Evolutionary conservation across 2,888 invertebrate species (phyloP).

Genomic region (Mamestra brassicae): DNA sequence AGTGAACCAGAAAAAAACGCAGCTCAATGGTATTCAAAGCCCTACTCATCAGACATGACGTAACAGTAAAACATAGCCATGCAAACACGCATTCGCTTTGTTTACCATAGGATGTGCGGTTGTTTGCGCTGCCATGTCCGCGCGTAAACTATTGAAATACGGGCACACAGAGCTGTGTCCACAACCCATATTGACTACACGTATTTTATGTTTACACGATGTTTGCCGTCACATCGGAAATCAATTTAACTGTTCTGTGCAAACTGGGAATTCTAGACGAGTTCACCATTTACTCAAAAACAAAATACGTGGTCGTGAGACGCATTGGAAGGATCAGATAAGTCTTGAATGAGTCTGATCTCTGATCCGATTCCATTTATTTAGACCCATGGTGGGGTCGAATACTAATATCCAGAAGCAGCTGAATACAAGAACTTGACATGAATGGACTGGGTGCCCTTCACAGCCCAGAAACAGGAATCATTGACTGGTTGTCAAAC

Average conservation of each 20-base stretch:
- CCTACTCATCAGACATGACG: constrained; percentile 22
- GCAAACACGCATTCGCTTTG: constrained; percentile 39
- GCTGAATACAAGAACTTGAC: background rate
- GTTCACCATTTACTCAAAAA: background rate
- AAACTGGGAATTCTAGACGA: background rate
- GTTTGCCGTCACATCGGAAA: constrained; percentile 18
- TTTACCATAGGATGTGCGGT: constrained; percentile 38
- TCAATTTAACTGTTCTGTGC: background rate
- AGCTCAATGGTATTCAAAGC: constrained; percentile 8
- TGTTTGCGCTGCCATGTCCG: constrained; percentile 45
- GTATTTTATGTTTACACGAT: constrained; percentile 20
- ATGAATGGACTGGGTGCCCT: background rate
- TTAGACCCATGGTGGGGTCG: no score
- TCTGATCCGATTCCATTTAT: background rate
- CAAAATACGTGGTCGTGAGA: background rate
- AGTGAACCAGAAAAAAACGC: constrained; percentile 1
- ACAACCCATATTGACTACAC: constrained; percentile 14
- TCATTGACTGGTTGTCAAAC: background rate
- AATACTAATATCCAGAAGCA: background rate
- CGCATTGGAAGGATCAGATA: background rate
- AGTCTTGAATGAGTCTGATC: background rate
- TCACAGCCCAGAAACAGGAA: background rate
- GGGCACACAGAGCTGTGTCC: constrained; percentile 19
- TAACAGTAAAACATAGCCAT: constrained; percentile 24
- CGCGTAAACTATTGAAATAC: constrained; percentile 43